Evolutionary conservation across 92 coral and sea anemone genomes (phyloP).

Genomic region (Siderastrea radians): DNA sequence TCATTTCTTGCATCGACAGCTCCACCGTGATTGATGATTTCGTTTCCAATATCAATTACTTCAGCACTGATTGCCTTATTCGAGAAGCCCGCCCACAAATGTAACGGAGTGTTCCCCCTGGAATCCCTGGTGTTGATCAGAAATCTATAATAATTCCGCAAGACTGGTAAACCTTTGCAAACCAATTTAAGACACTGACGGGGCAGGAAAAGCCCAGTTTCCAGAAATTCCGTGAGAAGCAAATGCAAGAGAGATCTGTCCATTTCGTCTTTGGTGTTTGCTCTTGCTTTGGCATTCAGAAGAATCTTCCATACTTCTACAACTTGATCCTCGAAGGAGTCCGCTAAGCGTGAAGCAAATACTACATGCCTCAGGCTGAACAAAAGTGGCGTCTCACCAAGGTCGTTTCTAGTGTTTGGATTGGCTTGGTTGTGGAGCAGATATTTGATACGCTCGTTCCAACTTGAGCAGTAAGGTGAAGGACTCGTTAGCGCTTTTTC

Average conservation of each 20-base stretch:
- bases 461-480: not conserved
- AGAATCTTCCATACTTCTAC: conserved; percentile 35
- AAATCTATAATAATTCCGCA: not conserved
- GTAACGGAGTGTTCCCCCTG: conserved; percentile 13
- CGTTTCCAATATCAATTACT: not conserved
- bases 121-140: not conserved
- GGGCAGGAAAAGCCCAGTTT: not conserved
- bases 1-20: conserved; percentile 14
- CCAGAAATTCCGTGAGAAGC: not conserved
- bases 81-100: conserved; percentile 5
- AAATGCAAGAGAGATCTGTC: conserved; percentile 49
- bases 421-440: conserved; percentile 24
- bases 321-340: not conserved
- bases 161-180: not conserved
- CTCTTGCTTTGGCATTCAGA: conserved; percentile 63
- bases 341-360: not conserved
- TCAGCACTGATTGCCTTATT: not conserved
- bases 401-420: not conserved
- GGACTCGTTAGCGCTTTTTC: not conserved
- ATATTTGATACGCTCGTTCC: not conserved
- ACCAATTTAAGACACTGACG: not conserved
- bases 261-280: conserved; percentile 29
- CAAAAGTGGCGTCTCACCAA: conserved; percentile 17
- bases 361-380: not conserved
- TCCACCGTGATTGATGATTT: conserved; percentile 5